Base-by-base conservation (phyloP, 2,113 vertebrate species). In the Paralichthys olivaceus region DNA sequence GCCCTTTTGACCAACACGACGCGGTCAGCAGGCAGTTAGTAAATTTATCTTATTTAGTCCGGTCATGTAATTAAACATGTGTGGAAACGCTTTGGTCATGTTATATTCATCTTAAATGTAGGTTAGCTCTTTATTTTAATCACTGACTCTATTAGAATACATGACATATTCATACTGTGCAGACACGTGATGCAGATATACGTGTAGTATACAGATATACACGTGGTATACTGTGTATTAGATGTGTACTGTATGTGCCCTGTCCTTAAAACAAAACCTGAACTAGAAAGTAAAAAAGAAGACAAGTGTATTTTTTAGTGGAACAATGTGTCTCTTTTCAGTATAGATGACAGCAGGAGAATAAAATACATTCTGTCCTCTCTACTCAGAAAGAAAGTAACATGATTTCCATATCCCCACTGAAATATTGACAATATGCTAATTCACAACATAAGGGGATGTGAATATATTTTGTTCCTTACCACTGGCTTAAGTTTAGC, bases 1-100 rank as follows among this genome's bases (percentile, higher is more conserved):
- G 66, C 77, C 87, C 84, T 76, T 83, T 72, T 83, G 79, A 81
- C 83, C 87, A 77, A 62, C 54, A 62, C 75, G 75, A 60, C 73
- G 79, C 43, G 90, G 87, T 89, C 85, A 72, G 72, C 69, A 81
- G 65, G 69, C 66, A 69, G 74, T 74, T 80, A 58, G 59, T 56
- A 75, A 82, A 74, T 64, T 56, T 26, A 79, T 76, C 57, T 81
- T 83, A 77, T 87, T 86, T 65, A 49, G 73, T 74, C 63, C 40
- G 13, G 59, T 84, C 76, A 28, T 83, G 69, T 85, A 79, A 87
- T 87, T 88, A 72, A 81, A 75, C 49, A 75, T 51, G 47, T 66
- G 63, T 64, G 73, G 80, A 74, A 73, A 81, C 53, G 54, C 37
- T 73, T 62, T 12, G 32, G 69, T 72, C 60, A 67, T 29, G 56